phyloP scores from a whole-genome alignment of 2,888 invertebrate genomes.

The Chymomyza procnemis region DNA sequence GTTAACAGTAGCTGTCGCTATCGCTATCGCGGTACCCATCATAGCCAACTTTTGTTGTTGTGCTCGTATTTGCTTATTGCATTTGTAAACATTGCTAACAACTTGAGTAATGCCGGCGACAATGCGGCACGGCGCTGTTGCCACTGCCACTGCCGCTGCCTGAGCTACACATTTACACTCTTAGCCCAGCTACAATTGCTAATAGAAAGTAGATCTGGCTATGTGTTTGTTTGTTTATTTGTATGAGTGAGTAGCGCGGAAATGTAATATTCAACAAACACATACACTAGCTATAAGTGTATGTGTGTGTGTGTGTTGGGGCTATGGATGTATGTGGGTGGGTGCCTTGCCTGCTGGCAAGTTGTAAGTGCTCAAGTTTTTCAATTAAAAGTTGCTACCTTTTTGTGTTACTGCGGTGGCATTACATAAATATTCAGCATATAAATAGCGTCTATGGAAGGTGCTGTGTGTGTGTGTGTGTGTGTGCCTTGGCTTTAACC shows the following conservation, averaged over 20 bases:
- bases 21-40: constrained; percentile 38
- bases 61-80: constrained; percentile 65
- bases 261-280: constrained; percentile 36
- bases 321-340: constrained; percentile 1
- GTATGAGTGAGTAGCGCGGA: constrained; percentile 38
- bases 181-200: constrained; percentile 43
- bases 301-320: constrained; percentile 4
- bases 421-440: constrained; percentile 59
- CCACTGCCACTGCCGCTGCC: constrained; percentile 11
- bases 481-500: background rate
- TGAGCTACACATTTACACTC: background rate
- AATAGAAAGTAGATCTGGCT: constrained; percentile 39
- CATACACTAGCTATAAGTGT: background rate
- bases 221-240: constrained; percentile 12
- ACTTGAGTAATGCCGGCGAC: constrained; percentile 69
- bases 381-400: constrained; percentile 72
- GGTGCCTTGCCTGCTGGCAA: constrained; percentile 44
- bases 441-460: background rate
- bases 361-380: constrained; percentile 71
- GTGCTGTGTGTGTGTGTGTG: background rate
- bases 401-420: constrained; percentile 64
- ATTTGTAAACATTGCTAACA: constrained; percentile 73
- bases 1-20: constrained; percentile 27
- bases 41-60: background rate
- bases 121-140: constrained; percentile 43